These are phyloP conservation scores for Corydoras sp. DNA, from an alignment of 2,113 vertebrate genomes.

Conservation along the genomic window DNA sequence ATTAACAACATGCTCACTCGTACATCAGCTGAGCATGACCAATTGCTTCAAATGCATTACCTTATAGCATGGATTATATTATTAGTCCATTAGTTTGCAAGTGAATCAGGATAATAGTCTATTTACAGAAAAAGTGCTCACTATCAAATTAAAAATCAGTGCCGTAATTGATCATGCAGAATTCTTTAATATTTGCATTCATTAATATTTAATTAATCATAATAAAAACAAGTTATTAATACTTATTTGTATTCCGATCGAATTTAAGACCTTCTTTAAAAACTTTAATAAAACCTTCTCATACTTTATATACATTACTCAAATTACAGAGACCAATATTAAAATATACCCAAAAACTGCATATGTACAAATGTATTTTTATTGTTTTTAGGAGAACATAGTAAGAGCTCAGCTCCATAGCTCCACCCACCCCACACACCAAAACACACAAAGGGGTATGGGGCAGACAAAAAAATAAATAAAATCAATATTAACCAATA, in stretches of 20 bases:
- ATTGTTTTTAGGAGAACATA: constrained; percentile 73
- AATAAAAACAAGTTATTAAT: too few species aligned
- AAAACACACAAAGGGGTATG: constrained; percentile 66
- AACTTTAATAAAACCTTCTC: too few species aligned
- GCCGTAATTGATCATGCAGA: background rate
- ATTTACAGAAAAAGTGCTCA: constrained; percentile 16
- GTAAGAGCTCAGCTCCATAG: constrained; percentile 75
- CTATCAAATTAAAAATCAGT: constrained; percentile 11
- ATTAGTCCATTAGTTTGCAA: background rate
- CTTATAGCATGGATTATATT: constrained; percentile 14
- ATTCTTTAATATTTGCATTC: background rate
- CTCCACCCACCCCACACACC: constrained; percentile 66
- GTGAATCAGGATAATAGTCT: constrained; percentile 2
- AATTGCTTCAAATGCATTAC: constrained; percentile 34
- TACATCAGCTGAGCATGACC: constrained; percentile 32
- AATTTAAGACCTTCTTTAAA: too few species aligned
- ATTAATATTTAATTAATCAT: background rate
- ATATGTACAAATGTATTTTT: constrained; percentile 63
- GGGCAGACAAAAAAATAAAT: constrained; percentile 56
- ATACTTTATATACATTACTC: too few species aligned
- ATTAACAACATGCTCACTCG: constrained; percentile 34
- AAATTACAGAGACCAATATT: constrained; percentile 10
- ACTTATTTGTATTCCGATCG: too few species aligned
- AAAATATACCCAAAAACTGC: constrained; percentile 38
- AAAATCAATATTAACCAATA: constrained; percentile 52